Evolutionary conservation across 2,797 vertebrate species (phyloP), one percentile per base, ranked within the genome.

Genomic region (Poeciliopsis turneri): DNA sequence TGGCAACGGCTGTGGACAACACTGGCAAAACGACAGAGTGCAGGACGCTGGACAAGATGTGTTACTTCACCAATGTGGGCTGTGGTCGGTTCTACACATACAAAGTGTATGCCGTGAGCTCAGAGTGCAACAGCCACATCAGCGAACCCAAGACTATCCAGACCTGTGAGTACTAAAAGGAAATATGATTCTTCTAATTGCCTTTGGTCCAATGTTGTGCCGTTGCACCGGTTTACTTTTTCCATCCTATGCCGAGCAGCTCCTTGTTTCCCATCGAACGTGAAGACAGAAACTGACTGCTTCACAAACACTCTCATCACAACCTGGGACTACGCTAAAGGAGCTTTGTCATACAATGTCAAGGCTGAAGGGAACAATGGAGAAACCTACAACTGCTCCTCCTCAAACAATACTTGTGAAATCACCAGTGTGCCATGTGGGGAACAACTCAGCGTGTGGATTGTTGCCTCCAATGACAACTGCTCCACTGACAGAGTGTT

Each of bases 51-150:
- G 93, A 92, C 13, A 91, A 36, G 30, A 36, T 0, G 11, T 97
- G 96, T 84, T 91, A 53, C 91, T 97, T 96, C 86, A 93, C 94
- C 1, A 79, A 94, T 16, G 86, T 83, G 0, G 75, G 5, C 53
- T 97, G 96, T 25, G 96, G 96, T n/a, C 90, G 88, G 46, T 74
- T 25, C 36, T 96, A 96, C 90, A 88, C 6, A 0, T 95, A 92
- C 90, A 92, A 46, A 0, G 95, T 97, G 64, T 92, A 89, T 23
- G 92, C 95, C 0, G 81, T 92, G 79, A 93, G 82, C 76, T 43
- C 74, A 0, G 84, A 43, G 1, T 95, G 95, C 23, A 81, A 93
- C 81, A 95, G 91, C 1, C 87, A 85, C 8, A 36, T 57, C 77
- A 95, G 93, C 74, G 4, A 64, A 0, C 84, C 93, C 1, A 15